Evolutionary conservation across 2,113 vertebrate genomes (phyloP).

Genomic region (Ciconia stormi): DNA sequence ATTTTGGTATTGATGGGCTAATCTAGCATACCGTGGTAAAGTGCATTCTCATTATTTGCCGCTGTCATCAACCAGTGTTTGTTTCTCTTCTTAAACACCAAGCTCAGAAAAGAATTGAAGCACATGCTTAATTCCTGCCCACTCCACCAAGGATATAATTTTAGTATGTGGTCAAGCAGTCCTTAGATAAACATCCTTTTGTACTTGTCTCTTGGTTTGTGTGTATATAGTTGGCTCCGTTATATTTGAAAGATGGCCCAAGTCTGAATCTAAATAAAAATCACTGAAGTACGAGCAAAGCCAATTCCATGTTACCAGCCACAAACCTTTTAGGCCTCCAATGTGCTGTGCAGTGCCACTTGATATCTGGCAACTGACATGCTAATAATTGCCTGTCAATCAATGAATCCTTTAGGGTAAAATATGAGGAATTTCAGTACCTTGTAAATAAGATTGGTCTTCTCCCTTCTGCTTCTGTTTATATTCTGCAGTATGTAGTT

Average conservation of each 20-base stretch:
- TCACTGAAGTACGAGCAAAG: not conserved
- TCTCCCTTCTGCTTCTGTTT: constrained; percentile 1
- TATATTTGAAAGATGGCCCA: not conserved
- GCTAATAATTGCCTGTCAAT: not conserved
- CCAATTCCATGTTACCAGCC: not conserved
- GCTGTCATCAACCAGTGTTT: not conserved
- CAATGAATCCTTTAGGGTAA: not conserved
- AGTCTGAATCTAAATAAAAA: not conserved
- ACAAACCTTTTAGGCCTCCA: not conserved
- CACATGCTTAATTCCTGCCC: not conserved
- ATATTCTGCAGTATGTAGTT: not conserved
- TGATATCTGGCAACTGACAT: not conserved
- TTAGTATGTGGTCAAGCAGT: not conserved
- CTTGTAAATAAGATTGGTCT: constrained; percentile 17
- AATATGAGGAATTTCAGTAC: not conserved
- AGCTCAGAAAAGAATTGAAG: not conserved
- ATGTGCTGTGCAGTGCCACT: not conserved
- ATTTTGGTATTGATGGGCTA: not conserved
- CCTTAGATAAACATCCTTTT: not conserved
- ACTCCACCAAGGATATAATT: not conserved
- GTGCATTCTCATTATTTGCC: not conserved
- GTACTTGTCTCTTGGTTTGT: not conserved
- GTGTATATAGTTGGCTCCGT: not conserved
- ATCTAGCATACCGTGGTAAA: not conserved
- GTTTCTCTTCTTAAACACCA: not conserved